A percentile compares a stretch with the other conserved stretches of the same genome.
These are phyloP conservation scores for Ornithoptera priamus DNA, from an alignment of 2,888 invertebrate genomes.

Conservation along the genomic window DNA sequence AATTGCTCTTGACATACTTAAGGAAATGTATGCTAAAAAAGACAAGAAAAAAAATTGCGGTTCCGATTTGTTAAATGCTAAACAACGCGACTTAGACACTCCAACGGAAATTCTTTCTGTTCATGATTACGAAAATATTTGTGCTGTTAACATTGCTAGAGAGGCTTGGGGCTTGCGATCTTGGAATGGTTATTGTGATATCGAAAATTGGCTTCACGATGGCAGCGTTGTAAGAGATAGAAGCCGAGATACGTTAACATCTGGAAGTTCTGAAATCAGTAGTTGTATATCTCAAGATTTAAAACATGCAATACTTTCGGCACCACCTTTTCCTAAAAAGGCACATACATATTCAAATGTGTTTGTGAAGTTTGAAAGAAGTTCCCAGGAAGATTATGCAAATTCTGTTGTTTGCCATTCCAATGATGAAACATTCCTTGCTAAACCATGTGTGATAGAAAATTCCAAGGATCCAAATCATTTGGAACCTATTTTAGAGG, in stretches of 20 bases:
- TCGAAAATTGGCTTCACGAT: slow-evolving; percentile 82
- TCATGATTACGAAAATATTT: slow-evolving; percentile 84
- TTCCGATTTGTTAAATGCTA: slow-evolving; percentile 56
- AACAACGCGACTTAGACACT: slow-evolving; percentile 73
- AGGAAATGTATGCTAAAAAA: slow-evolving; percentile 77
- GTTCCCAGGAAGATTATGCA: slow-evolving; percentile 73
- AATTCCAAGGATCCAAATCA: slow-evolving; percentile 74
- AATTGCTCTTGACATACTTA: slow-evolving; percentile 75
- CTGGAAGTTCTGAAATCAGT: slow-evolving; percentile 79
- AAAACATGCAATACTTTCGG: slow-evolving; percentile 66
- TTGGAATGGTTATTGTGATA: slow-evolving; percentile 83
- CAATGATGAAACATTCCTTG: slow-evolving; percentile 73
- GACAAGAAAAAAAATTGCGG: slow-evolving; percentile 65
- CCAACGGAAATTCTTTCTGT: slow-evolving; percentile 81
- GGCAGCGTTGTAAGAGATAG: slow-evolving; percentile 81
- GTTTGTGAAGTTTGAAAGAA: slow-evolving; percentile 68
- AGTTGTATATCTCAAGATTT: slow-evolving; percentile 72
- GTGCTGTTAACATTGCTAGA: slow-evolving; percentile 82
- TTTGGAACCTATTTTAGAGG: slow-evolving; percentile 79
- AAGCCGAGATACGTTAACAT: slow-evolving; percentile 78
- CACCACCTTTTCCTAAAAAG: slow-evolving; percentile 70
- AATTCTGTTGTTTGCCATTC: slow-evolving; percentile 75
- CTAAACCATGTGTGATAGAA: slow-evolving; percentile 79
- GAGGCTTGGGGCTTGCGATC: slow-evolving; percentile 83
- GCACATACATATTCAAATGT: slow-evolving; percentile 72